A percentile compares a stretch with the other conserved stretches of the same genome.
These are phyloP conservation scores for Euglossa dilemma DNA, from an alignment of 1,140 invertebrate genomes.

Conservation along the genomic window DNA sequence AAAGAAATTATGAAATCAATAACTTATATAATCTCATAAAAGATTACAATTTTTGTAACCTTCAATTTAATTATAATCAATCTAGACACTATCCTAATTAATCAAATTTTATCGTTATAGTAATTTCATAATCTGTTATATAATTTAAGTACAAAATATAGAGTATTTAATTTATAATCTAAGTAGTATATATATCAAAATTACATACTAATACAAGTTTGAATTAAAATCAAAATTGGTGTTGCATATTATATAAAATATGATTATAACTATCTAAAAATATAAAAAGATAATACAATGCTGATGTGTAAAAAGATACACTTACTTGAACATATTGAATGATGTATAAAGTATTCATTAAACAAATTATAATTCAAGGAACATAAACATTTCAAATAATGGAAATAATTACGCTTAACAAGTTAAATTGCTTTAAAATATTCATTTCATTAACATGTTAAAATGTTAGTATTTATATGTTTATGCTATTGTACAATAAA, in stretches of 20 bases:
- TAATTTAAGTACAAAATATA: not conserved
- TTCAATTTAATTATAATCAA: not conserved
- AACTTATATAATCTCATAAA: not conserved
- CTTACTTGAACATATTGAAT: not conserved
- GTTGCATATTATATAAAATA: not conserved
- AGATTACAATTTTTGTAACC: not conserved
- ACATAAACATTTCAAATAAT: not conserved
- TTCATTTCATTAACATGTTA: not conserved
- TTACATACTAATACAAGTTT: not conserved
- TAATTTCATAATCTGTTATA: not conserved
- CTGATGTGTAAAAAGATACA: too few species aligned
- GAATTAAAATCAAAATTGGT: not conserved
- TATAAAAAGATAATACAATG: not conserved
- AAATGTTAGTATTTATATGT: slow-evolving; percentile 1
- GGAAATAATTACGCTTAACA: slow-evolving; percentile 18
- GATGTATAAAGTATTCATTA: not conserved
- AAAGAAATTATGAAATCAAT: slow-evolving; percentile 1
- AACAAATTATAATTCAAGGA: not conserved
- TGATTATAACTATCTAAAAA: not conserved
- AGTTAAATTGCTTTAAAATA: not conserved
- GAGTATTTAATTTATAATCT: not conserved
- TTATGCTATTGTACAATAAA: not conserved
- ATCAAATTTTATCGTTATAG: not conserved
- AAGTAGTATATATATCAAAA: not conserved
- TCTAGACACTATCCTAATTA: not conserved